Evolutionary conservation across 2,888 invertebrate genomes (phyloP).

Genomic region (Xiphydria camelus): DNA sequence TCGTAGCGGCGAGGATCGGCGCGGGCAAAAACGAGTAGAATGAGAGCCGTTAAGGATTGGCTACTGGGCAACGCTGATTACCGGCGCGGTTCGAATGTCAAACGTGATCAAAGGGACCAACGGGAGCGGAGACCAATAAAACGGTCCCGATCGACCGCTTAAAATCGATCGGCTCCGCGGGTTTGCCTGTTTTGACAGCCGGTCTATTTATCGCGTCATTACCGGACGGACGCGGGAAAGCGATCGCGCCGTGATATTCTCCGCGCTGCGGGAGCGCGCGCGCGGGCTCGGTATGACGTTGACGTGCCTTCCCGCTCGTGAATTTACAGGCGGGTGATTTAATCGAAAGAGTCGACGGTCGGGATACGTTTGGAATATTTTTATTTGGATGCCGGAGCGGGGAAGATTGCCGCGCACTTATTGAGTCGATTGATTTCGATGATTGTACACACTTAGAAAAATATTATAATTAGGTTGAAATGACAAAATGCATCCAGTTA

Average conservation of each 20-base stretch:
- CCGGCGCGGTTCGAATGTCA: constrained; percentile 12
- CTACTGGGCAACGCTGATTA: too few species aligned
- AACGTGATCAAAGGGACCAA: constrained; percentile 13
- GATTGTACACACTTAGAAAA: too few species aligned
- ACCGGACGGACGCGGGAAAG: constrained; percentile 18
- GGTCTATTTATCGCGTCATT: constrained; percentile 23
- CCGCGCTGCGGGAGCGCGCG: constrained; percentile 16
- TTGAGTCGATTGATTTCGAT: too few species aligned
- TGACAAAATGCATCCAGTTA: too few species aligned
- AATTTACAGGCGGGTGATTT: background rate
- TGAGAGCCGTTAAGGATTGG: too few species aligned
- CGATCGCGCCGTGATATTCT: too few species aligned
- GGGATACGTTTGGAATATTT: too few species aligned
- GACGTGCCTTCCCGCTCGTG: constrained; percentile 1
- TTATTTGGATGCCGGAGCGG: too few species aligned
- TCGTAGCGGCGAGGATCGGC: too few species aligned
- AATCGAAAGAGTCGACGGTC: constrained; percentile 4
- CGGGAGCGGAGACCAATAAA: constrained; percentile 13
- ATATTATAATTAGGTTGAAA: too few species aligned
- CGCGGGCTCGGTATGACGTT: constrained; percentile 9
- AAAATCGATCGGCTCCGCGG: constrained; percentile 24
- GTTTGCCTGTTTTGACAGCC: constrained; percentile 22
- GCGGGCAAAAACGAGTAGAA: too few species aligned
- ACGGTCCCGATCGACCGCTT: constrained; percentile 14
- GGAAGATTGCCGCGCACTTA: too few species aligned